Evolutionary conservation across 2,113 vertebrate genomes (phyloP).

Genomic region (Daphoenositta chrysoptera): DNA sequence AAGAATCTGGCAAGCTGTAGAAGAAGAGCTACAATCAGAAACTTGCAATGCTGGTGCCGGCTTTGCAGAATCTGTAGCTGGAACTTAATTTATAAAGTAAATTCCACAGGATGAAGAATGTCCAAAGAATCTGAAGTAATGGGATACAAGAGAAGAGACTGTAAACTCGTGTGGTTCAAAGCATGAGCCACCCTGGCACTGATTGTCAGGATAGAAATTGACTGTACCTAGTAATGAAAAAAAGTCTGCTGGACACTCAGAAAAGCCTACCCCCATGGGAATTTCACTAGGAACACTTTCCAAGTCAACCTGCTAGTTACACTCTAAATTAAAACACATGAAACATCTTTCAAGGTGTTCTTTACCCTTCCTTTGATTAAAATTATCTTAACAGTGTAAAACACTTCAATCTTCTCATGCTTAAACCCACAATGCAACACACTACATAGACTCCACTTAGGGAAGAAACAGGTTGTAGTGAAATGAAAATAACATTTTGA

Average conservation of each 20-base stretch:
- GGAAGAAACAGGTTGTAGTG: not conserved
- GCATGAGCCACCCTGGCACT: accelerated
- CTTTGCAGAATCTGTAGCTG: not conserved
- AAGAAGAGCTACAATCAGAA: not conserved
- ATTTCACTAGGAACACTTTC: not conserved
- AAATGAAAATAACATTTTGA: not conserved
- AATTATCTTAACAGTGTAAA: not conserved
- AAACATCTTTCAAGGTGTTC: not conserved
- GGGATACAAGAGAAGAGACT: not conserved
- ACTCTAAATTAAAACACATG: not conserved
- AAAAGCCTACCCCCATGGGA: not conserved
- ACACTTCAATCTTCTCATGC: not conserved
- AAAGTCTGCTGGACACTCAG: not conserved
- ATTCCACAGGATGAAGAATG: not conserved
- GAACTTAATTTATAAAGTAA: not conserved
- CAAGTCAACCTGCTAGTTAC: not conserved
- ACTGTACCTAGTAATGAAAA: not conserved
- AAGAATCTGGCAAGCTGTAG: not conserved
- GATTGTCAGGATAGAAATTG: not conserved
- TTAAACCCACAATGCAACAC: not conserved
- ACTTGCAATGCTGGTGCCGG: not conserved
- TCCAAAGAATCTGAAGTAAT: not conserved
- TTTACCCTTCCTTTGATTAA: not conserved
- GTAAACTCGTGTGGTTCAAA: not conserved
- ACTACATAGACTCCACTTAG: not conserved